Base-by-base conservation (phyloP, 2,113 vertebrate genomes). In the Dipodomys stephensi region DNA sequence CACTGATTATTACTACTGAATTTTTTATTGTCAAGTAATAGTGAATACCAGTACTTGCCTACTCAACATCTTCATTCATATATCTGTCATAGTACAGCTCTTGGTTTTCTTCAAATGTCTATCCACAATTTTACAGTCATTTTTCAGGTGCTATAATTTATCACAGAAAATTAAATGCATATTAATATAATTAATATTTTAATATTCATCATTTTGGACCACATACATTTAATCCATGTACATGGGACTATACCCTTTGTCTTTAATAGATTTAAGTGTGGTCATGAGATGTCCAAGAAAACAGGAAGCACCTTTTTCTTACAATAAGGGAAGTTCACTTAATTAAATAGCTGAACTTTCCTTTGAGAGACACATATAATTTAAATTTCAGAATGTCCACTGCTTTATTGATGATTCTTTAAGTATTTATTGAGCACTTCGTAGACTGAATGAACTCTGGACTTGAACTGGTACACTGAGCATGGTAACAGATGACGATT, bases 391-490 rank as follows among this genome's bases (percentile, higher is more conserved):
- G 68, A 85, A 73, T 88, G 25, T 8, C 27, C 28, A 32, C 57
- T 83, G 39, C 82, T 60, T 80, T 53, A 46, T 76, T 67, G 28
- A 30, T 83, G 49, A 86, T 68, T 88, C 30, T 83, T 7, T 64
- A 62, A 72, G 20, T 67, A 86, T 86, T 88, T 83, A 82, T 15
- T 91, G 89, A 94, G 32, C 4, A 92, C 32, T 84, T 57, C 83
- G 22, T 84, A 92, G 18, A 46, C 4, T 64, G 30, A 80, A 60
- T 83, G 27, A 5, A 82, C 4, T 87, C 32, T 78, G 39, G 22
- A 78, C 62, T 32, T 78, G 69, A 62, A 83, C 30, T 68, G 28
- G 8, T 49, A 53, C 53, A 73, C 30, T 16, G 28, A 82, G 11
- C 71, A n/a, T 86, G 20, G 44, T 79, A 80, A 60, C 71, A 81